Conservation (phyloP, 1,140 invertebrate species). For the Calephelis nemesis region DNA sequence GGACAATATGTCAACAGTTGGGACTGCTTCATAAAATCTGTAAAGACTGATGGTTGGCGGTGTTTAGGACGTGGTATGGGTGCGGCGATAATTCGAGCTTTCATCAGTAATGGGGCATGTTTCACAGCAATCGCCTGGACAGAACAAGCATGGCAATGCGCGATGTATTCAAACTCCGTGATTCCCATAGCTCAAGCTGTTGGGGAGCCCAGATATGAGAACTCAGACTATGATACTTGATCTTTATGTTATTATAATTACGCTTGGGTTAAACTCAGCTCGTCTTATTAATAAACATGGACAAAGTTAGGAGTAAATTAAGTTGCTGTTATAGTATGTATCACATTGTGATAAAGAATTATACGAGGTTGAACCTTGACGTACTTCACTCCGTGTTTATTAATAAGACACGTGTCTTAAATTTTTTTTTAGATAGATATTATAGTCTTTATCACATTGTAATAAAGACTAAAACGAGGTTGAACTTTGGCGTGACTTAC, state of each 20-base stretch:
- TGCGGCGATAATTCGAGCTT: constrained; percentile 90
- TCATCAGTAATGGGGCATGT: constrained; percentile 95
- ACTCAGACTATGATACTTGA: constrained; percentile 32
- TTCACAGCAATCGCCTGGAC: constrained; percentile 91
- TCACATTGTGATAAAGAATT: too few relatives aligned
- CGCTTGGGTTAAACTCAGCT: too few relatives aligned
- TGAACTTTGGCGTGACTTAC: too few relatives aligned
- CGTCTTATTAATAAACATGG: too few relatives aligned
- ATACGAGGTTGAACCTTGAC: too few relatives aligned
- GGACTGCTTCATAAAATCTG: constrained; percentile 86
- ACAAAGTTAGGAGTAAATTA: too few relatives aligned
- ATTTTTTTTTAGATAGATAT: too few relatives aligned
- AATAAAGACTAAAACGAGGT: too few relatives aligned
- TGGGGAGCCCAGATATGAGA: constrained; percentile 68
- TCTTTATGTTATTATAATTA: neutral
- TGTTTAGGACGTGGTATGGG: constrained; percentile 86
- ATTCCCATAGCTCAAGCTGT: constrained; percentile 55
- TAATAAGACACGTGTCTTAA: constrained; percentile 4
- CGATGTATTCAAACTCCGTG: constrained; percentile 38
- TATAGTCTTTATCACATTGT: too few relatives aligned
- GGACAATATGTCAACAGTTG: constrained; percentile 83
- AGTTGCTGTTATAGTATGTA: too few relatives aligned
- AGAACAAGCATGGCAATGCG: constrained; percentile 55
- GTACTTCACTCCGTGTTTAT: neutral
- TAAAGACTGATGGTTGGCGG: constrained; percentile 83